A percentile compares a stretch with the other conserved stretches of the same genome.
Evolutionary conservation across 2,797 vertebrate genomes (phyloP).

Genomic region (Aselliscus stoliczkanus): DNA sequence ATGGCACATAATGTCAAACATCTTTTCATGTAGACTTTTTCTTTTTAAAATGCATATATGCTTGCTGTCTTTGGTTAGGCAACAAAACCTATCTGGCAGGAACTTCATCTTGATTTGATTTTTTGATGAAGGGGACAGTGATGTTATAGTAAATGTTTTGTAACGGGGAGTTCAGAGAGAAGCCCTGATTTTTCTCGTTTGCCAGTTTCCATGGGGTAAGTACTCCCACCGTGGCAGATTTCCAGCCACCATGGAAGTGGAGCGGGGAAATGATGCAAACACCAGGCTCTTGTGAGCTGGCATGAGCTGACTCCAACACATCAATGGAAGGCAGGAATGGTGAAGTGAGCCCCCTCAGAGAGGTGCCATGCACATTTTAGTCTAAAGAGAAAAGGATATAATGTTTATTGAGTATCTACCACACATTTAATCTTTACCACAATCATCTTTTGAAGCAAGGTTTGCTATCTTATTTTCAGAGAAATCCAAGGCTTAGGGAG

Average conservation of each 20-base stretch:
- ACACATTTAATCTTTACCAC: neutral
- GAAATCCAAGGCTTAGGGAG: neutral
- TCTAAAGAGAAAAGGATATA: neutral
- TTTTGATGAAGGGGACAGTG: neutral
- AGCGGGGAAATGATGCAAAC: neutral
- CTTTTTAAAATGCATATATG: neutral
- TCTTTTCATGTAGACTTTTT: neutral
- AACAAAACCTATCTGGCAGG: neutral
- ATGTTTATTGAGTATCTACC: neutral
- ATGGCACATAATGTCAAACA: neutral
- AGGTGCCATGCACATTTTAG: neutral
- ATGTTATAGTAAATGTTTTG: neutral
- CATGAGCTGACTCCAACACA: neutral
- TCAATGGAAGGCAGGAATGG: neutral
- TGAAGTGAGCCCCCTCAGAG: neutral
- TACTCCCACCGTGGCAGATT: neutral
- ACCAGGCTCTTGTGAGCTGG: neutral
- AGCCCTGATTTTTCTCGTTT: neutral
- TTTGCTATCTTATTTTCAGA: neutral
- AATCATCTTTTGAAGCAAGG: neutral
- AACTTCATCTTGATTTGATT: neutral
- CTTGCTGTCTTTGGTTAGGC: neutral
- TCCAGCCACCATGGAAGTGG: neutral
- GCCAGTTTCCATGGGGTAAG: neutral
- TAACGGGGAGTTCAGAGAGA: neutral